Conservation (phyloP, 1,140 invertebrate genomes). For the Hyles euphorbiae region DNA sequence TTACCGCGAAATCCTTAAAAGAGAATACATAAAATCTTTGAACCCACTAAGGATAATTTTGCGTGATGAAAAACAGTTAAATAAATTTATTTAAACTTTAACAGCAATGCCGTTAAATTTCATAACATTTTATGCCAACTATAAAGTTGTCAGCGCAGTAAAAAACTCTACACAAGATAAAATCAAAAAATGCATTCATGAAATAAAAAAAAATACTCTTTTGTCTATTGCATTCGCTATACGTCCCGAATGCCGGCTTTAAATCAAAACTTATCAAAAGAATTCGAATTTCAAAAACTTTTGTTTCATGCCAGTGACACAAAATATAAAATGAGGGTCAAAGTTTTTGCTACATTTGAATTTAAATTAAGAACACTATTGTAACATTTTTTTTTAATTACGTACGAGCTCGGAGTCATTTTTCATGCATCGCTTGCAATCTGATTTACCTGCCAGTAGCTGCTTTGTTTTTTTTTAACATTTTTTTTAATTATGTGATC, state of each 20-base stretch:
- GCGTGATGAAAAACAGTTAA: too few relatives aligned
- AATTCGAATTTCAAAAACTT: constrained; percentile 51
- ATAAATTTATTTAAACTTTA: too few relatives aligned
- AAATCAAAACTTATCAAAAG: constrained; percentile 66
- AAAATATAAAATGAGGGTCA: constrained; percentile 19
- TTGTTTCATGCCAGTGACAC: constrained; percentile 60
- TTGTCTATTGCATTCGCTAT: constrained; percentile 48
- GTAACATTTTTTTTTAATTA: constrained; percentile 70
- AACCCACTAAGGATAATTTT: too few relatives aligned
- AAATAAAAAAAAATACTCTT: constrained; percentile 29
- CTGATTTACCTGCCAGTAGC: constrained; percentile 65
- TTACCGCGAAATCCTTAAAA: too few relatives aligned
- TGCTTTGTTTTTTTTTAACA: constrained; percentile 41
- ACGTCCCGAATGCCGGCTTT: constrained; percentile 51
- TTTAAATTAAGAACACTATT: constrained; percentile 53
- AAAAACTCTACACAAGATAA: constrained; percentile 29
- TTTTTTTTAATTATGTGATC: constrained; percentile 19
- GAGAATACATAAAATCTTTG: too few relatives aligned
- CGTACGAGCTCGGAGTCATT: constrained; percentile 56
- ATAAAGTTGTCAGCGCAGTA: constrained; percentile 9
- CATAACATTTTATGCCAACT: constrained; percentile 2
- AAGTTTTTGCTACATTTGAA: constrained; percentile 47
- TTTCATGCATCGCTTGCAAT: constrained; percentile 72
- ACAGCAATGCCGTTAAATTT: not conserved
- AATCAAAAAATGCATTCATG: constrained; percentile 37